Evolutionary conservation across 2,888 invertebrate species (phyloP).

Genomic region (Platyscelio sp.): DNA sequence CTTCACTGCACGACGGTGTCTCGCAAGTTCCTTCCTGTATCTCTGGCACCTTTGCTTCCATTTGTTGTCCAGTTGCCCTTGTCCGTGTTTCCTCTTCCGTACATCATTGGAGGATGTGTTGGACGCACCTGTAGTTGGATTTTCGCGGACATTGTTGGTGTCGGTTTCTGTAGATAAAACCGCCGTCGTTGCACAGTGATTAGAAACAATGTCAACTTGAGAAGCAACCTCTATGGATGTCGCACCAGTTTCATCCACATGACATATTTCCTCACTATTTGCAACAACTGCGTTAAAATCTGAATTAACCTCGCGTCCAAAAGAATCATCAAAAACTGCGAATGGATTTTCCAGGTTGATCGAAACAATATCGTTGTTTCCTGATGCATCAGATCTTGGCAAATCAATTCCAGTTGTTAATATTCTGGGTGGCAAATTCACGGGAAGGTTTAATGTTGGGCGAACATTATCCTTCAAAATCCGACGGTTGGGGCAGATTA

Average conservation of each 20-base stretch:
- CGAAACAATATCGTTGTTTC: background rate
- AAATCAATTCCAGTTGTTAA: background rate
- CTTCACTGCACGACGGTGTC: background rate
- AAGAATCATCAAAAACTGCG: background rate
- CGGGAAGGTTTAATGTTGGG: background rate
- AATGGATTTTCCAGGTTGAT: background rate
- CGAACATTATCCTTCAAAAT: background rate
- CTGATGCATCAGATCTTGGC: background rate
- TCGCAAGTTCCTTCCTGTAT: background rate
- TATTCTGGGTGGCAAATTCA: background rate
- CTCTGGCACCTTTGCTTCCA: background rate
- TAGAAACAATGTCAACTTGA: too few relatives aligned
- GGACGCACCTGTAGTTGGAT: too few relatives aligned
- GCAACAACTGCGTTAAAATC: background rate
- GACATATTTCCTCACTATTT: background rate
- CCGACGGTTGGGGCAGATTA: background rate
- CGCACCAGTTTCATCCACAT: background rate
- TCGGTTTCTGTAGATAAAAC: too few relatives aligned
- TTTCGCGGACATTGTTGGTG: too few relatives aligned
- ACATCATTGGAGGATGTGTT: too few relatives aligned
- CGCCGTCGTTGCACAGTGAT: too few relatives aligned
- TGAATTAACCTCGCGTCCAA: background rate
- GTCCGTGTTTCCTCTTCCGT: too few relatives aligned
- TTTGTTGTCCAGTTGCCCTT: background rate
- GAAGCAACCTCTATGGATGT: background rate